phyloP scores from a whole-genome alignment of 2,888 invertebrate species.

The Prostheceraeus crozeri region DNA sequence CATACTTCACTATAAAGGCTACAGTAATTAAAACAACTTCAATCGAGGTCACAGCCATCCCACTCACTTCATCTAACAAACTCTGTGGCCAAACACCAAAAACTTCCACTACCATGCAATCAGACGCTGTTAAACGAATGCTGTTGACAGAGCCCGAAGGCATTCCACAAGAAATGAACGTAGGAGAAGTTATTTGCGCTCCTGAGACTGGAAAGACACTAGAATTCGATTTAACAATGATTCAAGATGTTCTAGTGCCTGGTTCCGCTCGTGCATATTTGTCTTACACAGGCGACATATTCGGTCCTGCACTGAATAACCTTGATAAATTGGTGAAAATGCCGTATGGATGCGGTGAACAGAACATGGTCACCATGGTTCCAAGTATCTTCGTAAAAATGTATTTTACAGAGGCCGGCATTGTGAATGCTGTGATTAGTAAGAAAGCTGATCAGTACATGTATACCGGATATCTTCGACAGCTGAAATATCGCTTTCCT shows the following conservation, averaged over 20 bases:
- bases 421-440: background rate
- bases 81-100: background rate
- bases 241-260: slow-evolving; percentile 1
- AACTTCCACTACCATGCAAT: background rate
- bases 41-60: background rate
- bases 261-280: slow-evolving; percentile 6
- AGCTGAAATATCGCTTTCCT: slow-evolving; percentile 21
- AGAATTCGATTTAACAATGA: background rate
- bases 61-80: background rate
- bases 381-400: slow-evolving; percentile 16
- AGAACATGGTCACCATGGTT: slow-evolving; percentile 29
- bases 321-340: slow-evolving; percentile 7
- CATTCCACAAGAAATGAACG: background rate
- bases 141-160: slow-evolving; percentile 18
- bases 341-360: slow-evolving; percentile 30
- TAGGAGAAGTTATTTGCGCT: background rate
- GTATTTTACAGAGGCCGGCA: slow-evolving; percentile 6
- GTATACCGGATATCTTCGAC: slow-evolving; percentile 15
- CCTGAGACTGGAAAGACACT: background rate
- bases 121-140: slow-evolving; percentile 6
- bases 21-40: background rate
- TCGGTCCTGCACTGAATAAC: slow-evolving; percentile 24
- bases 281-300: background rate
- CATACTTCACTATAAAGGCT: background rate
- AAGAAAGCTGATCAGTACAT: slow-evolving; percentile 19